phyloP scores from a whole-genome alignment of 2,113 vertebrate genomes.

The Agapornis roseicollis region DNA sequence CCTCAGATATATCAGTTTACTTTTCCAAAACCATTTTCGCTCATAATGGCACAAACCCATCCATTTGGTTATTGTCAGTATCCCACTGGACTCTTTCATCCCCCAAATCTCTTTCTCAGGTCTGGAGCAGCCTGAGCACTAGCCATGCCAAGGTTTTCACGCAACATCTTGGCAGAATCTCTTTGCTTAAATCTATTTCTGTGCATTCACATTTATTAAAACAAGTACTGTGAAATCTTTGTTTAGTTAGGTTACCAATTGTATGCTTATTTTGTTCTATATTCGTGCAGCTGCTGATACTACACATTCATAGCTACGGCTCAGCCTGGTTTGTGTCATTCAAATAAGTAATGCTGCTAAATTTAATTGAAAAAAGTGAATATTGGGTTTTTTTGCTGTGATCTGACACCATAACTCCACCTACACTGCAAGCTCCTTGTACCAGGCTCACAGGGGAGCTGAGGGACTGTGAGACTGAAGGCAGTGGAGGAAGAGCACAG shows the following conservation, averaged over 20 bases:
- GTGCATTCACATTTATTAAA: neutral
- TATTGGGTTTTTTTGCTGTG: neutral
- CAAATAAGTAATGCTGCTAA: neutral
- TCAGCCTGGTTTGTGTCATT: neutral
- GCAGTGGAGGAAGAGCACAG: neutral
- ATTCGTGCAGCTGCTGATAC: neutral
- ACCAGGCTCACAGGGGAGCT: neutral
- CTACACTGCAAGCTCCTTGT: neutral
- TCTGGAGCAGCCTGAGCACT: neutral
- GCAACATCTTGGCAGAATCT: neutral
- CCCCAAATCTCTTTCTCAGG: fast-evolving
- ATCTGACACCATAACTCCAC: neutral
- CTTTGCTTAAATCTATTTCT: neutral
- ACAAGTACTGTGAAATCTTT: neutral
- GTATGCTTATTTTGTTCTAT: neutral
- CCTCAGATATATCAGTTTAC: neutral
- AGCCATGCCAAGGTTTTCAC: neutral
- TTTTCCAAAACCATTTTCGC: neutral
- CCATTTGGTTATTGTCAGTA: neutral
- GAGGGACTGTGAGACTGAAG: neutral
- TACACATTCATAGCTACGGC: fast-evolving
- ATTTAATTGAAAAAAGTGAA: neutral
- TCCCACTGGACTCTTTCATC: neutral
- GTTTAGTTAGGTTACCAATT: neutral
- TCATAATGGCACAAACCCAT: neutral